A percentile compares a stretch with the other conserved stretches of the same genome.
These are phyloP conservation scores for Epinephelus malabaricus DNA, from an alignment of 2,797 vertebrate genomes.

Conservation along the genomic window DNA sequence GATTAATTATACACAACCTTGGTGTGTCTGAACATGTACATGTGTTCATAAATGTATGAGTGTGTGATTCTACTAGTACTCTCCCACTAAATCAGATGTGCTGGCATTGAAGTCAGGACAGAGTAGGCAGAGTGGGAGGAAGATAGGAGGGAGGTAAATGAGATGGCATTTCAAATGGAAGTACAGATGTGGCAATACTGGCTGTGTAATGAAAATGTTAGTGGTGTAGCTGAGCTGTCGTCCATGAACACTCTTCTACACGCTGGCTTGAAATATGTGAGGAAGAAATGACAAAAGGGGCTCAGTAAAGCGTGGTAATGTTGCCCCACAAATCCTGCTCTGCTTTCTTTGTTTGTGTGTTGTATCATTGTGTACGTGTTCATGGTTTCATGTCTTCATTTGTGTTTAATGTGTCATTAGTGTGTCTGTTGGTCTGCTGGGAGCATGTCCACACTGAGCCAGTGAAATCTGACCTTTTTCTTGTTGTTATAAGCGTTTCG, in stretches of 20 bases:
- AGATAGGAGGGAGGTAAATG: constrained; percentile 18
- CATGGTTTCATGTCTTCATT: no score
- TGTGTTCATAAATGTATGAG: constrained; percentile 10
- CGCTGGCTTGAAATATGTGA: constrained; percentile 6
- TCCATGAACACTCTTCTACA: constrained; percentile 7
- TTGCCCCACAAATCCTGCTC: not conserved
- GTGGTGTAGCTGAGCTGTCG: constrained; percentile 10
- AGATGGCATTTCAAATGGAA: constrained; percentile 46
- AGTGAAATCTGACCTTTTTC: not conserved
- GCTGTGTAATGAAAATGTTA: constrained; percentile 45
- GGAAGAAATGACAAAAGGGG: constrained; percentile 9
- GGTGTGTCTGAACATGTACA: constrained; percentile 1
- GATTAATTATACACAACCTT: constrained; percentile 24
- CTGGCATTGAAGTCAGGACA: constrained; percentile 29
- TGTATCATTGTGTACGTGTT: no score
- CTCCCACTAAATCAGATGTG: constrained; percentile 35
- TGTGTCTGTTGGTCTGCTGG: not conserved
- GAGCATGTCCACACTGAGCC: not conserved
- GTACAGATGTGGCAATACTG: constrained; percentile 35
- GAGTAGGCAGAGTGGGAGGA: constrained; percentile 21
- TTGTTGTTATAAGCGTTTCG: not conserved
- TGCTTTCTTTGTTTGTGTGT: not conserved
- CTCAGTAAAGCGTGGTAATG: constrained; percentile 12
- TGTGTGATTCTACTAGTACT: not conserved
- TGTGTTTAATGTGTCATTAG: not conserved